Evolutionary conservation across 1,140 invertebrate species (phyloP), one percentile per base, ranked within the genome.

Genomic region (Sipha flava): DNA sequence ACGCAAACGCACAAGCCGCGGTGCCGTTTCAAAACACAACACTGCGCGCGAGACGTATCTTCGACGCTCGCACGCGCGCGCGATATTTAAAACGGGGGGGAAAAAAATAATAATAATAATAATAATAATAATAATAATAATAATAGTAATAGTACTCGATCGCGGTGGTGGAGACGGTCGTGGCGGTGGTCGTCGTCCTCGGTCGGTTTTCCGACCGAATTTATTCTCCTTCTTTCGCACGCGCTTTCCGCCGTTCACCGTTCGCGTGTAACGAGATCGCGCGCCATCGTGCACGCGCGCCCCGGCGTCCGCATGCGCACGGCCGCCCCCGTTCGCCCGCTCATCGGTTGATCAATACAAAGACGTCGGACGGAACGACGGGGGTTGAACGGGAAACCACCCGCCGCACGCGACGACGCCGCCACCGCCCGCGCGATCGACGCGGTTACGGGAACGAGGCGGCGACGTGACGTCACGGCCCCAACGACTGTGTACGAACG

Each of bases 281-380:
- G 31, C 26, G 26, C n/a, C 47, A 23, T 29, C 47, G 70, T 54
- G 62, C 18, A 34, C 62, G 62, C 40, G 62, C 10, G 12, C 57
- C 57, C 26, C 34, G 29, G 21, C 37, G 0, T 40, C 12, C 70
- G 72, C 31, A 9, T 21, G 31, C 37, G 72, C 26, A 40, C 45
- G 64, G 26, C 21, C n/a, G 49, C 34, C n/a, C n/a, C n/a, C n/a
- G n/a, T n/a, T n/a, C n/a, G n/a, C n/a, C n/a, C 72, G 47, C 49
- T 31, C 73, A 45, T 40, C 47, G 52, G 73, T 77, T 77, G 73
- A 77, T 77, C 73, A 77, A 77, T 77, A 77, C 73, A 77, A 77
- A 77, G 73, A 57, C 73, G 49, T 75, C 23, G 73, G 54, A 21
- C 21, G 18, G 26, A 31, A 3, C 26, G 43, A 9, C 16, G 21